These are phyloP conservation scores for Teleogryllus oceanicus DNA, from an alignment of 2,888 invertebrate species.

Conservation along the genomic window DNA sequence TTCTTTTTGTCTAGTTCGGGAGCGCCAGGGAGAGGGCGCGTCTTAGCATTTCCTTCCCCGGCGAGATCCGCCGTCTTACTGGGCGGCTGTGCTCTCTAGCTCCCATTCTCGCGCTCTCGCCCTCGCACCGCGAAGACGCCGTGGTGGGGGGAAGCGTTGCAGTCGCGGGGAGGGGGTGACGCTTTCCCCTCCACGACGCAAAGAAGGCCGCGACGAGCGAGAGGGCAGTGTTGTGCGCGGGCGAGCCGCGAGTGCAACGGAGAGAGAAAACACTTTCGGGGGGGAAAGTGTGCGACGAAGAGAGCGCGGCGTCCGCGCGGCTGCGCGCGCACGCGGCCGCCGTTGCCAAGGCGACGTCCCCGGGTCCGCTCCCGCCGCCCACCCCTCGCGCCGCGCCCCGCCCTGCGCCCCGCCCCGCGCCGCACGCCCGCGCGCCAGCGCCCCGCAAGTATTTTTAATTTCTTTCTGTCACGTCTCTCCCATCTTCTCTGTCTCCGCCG, in stretches of 20 bases:
- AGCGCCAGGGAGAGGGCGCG: not conserved
- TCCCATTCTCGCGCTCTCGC: too few relatives aligned
- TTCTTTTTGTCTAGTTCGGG: too few relatives aligned
- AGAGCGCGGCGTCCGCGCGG: not conserved
- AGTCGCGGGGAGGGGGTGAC: not conserved
- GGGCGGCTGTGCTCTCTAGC: not conserved
- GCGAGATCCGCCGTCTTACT: not conserved
- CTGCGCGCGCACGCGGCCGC: not conserved
- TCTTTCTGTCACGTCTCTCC: constrained; percentile 18
- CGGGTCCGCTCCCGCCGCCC: not conserved
- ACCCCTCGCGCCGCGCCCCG: not conserved
- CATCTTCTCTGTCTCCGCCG: not conserved
- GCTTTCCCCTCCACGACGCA: not conserved
- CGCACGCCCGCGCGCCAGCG: not conserved
- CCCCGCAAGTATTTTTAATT: constrained; percentile 8
- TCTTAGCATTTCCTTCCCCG: not conserved
- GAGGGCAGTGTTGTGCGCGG: not conserved
- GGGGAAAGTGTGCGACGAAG: not conserved
- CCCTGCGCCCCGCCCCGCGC: not conserved
- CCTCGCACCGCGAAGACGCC: not conserved
- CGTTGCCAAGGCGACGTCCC: not conserved
- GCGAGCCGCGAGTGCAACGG: not conserved
- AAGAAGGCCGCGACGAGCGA: not conserved
- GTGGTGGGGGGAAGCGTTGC: not conserved
- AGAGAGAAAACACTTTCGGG: not conserved